Evolutionary conservation across 2,797 vertebrate species (phyloP).

Genomic region (Enteromius viviparus): DNA sequence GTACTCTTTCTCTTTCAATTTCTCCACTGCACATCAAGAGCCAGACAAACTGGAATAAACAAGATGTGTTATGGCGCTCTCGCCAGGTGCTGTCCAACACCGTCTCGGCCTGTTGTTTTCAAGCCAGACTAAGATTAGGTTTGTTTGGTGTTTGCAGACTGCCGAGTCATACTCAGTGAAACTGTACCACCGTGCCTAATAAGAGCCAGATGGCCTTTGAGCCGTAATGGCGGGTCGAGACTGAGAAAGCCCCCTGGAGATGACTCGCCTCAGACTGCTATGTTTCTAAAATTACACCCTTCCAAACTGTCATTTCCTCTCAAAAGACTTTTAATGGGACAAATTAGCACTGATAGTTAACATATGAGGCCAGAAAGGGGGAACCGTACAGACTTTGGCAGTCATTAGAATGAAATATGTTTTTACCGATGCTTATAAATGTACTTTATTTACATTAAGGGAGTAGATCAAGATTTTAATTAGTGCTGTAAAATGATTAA

Average conservation of each 20-base stretch:
- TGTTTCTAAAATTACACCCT: slow-evolving; percentile 83
- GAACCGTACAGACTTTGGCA: slow-evolving; percentile 27
- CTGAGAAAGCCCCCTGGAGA: slow-evolving; percentile 69
- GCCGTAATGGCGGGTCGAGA: slow-evolving; percentile 49
- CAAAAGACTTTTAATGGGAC: slow-evolving; percentile 80
- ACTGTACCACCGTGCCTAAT: slow-evolving; percentile 67
- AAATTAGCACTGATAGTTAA: slow-evolving; percentile 81
- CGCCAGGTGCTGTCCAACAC: slow-evolving; percentile 39
- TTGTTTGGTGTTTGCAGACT: slow-evolving; percentile 58
- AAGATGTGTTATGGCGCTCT: slow-evolving; percentile 26
- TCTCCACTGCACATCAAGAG: background rate
- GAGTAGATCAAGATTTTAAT: no score
- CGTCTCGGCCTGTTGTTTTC: slow-evolving; percentile 40
- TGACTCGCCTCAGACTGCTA: slow-evolving; percentile 67
- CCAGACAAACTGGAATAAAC: slow-evolving; percentile 34
- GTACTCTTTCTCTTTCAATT: background rate
- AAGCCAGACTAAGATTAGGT: slow-evolving; percentile 29
- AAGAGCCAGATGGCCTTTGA: slow-evolving; percentile 73
- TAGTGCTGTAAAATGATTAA: no score
- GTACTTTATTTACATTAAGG: slow-evolving; percentile 26
- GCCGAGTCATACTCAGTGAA: slow-evolving; percentile 59
- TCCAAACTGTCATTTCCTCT: slow-evolving; percentile 84
- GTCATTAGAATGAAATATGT: slow-evolving; percentile 36
- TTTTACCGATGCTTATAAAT: slow-evolving; percentile 25
- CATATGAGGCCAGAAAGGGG: slow-evolving; percentile 74